These are phyloP conservation scores for Xenops minutus DNA, from an alignment of 2,797 vertebrate genomes.

Conservation along the genomic window DNA sequence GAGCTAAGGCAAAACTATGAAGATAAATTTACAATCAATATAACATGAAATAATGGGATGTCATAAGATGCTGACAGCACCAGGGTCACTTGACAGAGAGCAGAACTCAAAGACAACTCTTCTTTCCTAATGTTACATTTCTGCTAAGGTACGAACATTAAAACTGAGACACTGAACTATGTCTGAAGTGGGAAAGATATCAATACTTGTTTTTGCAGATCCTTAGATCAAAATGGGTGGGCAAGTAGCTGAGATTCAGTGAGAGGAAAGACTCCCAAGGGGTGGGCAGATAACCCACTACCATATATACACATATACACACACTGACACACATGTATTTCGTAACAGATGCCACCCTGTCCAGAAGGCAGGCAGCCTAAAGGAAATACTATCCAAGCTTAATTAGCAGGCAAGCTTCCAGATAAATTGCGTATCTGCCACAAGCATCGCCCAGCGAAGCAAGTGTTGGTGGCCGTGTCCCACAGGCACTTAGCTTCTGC, in stretches of 20 bases:
- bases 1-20: background rate
- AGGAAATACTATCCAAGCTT: background rate
- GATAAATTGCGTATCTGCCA: rapidly evolving
- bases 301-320: too few species aligned
- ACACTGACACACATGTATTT: background rate
- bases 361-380: background rate
- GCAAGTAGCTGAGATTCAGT: background rate
- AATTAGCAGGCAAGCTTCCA: background rate
- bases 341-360: background rate
- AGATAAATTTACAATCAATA: background rate
- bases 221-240: background rate
- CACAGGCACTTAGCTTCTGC: background rate
- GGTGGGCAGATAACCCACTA: background rate
- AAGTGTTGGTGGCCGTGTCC: background rate
- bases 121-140: background rate
- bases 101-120: background rate
- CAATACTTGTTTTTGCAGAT: background rate
- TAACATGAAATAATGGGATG: background rate
- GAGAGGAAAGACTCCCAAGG: background rate
- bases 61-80: background rate
- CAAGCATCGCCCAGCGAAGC: background rate
- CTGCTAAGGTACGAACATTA: background rate
- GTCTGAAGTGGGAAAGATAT: background rate
- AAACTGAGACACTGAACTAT: background rate
- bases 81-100: background rate